phyloP scores from a whole-genome alignment of 1,140 invertebrate species.

The Antheraea mylitta region DNA sequence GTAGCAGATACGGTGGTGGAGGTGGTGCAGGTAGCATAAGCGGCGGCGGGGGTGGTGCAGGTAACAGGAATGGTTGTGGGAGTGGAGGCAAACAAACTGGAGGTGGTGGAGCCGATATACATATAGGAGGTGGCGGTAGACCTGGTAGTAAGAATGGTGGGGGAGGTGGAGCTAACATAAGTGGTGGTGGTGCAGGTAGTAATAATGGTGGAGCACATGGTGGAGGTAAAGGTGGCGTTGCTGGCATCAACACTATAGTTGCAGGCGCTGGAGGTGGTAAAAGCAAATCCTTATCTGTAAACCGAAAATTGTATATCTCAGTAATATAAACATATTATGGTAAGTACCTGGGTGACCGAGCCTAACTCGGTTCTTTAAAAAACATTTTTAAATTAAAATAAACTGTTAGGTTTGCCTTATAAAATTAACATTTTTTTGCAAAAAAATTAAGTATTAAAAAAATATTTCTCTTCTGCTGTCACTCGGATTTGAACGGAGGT shows the following conservation, averaged over 20 bases:
- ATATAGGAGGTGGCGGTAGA: conserved; percentile 21
- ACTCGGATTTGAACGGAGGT: no score
- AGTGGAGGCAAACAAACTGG: conserved; percentile 19
- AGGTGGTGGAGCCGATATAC: conserved; percentile 20
- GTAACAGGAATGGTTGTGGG: conserved; percentile 17
- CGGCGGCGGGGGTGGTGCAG: conserved; percentile 24
- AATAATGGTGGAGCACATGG: conserved; percentile 27
- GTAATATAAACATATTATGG: not conserved
- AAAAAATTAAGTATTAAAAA: no score
- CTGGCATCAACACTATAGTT: conserved; percentile 51
- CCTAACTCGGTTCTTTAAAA: no score
- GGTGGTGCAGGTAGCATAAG: conserved; percentile 21
- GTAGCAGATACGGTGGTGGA: conserved; percentile 10
- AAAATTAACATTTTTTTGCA: no score
- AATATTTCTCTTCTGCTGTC: no score
- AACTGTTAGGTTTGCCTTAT: no score
- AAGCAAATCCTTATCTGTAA: conserved; percentile 50
- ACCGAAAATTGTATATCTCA: not conserved
- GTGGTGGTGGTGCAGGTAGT: conserved; percentile 30
- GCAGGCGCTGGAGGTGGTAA: conserved; percentile 43
- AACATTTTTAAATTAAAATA: no score
- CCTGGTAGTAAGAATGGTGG: conserved; percentile 26
- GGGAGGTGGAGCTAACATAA: conserved; percentile 20
- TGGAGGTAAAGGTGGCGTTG: conserved; percentile 26
- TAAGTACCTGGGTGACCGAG: no score